Percentiles rank a stretch among this genome's conserved stretches.
Evolutionary conservation across 2,113 vertebrate genomes (phyloP).

Genomic region (Coryphaenoides rupestris): DNA sequence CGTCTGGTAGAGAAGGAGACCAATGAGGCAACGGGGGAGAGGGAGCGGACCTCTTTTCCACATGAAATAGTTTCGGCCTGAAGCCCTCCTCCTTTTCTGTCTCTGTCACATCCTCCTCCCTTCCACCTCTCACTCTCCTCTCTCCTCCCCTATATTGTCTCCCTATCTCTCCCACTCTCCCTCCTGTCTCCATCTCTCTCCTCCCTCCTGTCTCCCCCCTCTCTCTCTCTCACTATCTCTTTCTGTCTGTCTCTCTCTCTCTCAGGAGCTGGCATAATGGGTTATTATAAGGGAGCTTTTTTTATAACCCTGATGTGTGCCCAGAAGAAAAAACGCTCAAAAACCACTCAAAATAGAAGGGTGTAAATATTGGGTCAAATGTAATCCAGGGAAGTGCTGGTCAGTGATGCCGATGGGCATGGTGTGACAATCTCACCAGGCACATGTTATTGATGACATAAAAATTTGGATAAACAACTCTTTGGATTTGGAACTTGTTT

Average conservation of each 20-base stretch:
- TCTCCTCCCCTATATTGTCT: constrained; percentile 27
- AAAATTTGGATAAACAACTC: too few species aligned
- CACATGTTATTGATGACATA: neutral
- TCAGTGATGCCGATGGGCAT: too few species aligned
- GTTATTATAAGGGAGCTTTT: constrained; percentile 44
- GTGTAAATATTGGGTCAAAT: too few species aligned
- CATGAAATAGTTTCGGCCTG: neutral
- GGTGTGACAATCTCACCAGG: neutral
- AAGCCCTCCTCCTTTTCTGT: constrained; percentile 19
- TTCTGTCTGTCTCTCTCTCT: constrained; percentile 5
- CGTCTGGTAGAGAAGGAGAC: too few species aligned
- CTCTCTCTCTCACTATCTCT: constrained; percentile 2
- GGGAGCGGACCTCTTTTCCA: neutral
- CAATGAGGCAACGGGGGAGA: too few species aligned
- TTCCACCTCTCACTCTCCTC: constrained; percentile 25
- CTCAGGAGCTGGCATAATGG: constrained; percentile 44
- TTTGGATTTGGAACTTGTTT: too few species aligned
- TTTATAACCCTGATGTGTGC: constrained; percentile 42
- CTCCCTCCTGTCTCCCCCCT: constrained; percentile 6
- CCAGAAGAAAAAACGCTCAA: constrained; percentile 32
- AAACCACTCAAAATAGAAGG: too few species aligned
- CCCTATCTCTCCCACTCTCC: constrained; percentile 8
- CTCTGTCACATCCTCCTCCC: constrained; percentile 41
- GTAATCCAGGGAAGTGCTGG: too few species aligned
- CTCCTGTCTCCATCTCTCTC: constrained; percentile 2